Evolutionary conservation across 2,888 invertebrate species (phyloP), one percentile per base, ranked within the genome.

Genomic region (Acrocyrtus sp.): DNA sequence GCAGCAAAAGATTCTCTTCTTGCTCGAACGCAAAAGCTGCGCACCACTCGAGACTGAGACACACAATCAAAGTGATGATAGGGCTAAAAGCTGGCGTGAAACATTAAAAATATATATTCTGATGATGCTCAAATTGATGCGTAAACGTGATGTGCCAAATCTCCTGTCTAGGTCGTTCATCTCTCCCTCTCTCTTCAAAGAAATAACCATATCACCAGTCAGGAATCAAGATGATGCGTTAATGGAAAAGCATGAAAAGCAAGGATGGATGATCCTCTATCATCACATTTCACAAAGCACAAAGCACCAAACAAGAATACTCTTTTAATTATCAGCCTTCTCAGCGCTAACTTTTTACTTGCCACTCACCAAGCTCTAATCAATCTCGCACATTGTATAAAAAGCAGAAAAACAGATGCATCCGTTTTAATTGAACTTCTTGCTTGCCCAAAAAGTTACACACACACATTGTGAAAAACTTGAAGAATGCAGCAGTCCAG

Each of bases 141-240:
- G 66, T n/a, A n/a, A 26, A 66, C 66, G 66, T 66, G 66, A 66
- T 56, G 34, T 56, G 47, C 54, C 56, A 54, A 58, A 26, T 65
- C 43, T 56, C 48, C 57, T 56, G 34, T 56, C 39, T 26, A 19
- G 15, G 57, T 47, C 24, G 45, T 24, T 51, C 54, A 54, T 63
- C 45, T 41, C 45, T 41, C 43, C 24, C 34, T 27, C 50, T 22
- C 29, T 47, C n/a, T n/a, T n/a, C n/a, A n/a, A n/a, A n/a, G n/a
- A n/a, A n/a, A n/a, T n/a, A n/a, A n/a, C n/a, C n/a, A n/a, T 10
- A 45, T 19, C 5, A 48, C n/a, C 45, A 45, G 4, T 12, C n/a
- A 5, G 10, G 17, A 4, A 1, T 24, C 12, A 29, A 53, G 24
- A 56, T n/a, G 56, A n/a, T 21, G 39, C 22, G 56, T 39, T 56